A percentile compares a stretch with the other conserved stretches of the same genome.
Evolutionary conservation across 2,797 vertebrate genomes (phyloP).

Genomic region (Glossophaga mutica): DNA sequence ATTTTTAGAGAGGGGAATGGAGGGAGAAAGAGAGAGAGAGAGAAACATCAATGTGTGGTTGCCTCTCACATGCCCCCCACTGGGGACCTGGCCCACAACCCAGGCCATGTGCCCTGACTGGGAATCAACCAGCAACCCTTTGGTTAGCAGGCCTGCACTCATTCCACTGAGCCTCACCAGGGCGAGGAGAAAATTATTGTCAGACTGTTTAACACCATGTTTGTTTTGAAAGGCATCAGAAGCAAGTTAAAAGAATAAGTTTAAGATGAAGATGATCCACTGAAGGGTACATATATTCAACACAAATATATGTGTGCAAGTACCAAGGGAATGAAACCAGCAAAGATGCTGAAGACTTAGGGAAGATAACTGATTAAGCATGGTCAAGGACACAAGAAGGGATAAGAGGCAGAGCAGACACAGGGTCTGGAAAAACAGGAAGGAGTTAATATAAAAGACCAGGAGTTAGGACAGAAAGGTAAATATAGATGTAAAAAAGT

Average conservation of each 20-base stretch:
- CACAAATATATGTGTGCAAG: neutral
- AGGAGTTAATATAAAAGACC: neutral
- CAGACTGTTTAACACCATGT: neutral
- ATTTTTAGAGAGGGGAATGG: too few species aligned
- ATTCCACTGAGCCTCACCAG: too few species aligned
- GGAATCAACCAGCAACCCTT: too few species aligned
- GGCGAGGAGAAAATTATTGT: neutral
- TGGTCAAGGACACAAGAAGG: neutral
- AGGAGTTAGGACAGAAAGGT: neutral
- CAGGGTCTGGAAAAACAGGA: neutral
- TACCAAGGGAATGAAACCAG: neutral
- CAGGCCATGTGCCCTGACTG: too few species aligned
- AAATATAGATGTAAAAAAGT: neutral
- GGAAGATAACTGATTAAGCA: neutral
- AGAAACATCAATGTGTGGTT: too few species aligned
- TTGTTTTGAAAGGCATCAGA: neutral
- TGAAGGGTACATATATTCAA: neutral
- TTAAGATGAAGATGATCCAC: neutral
- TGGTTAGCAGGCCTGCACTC: too few species aligned
- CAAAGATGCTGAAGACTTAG: neutral
- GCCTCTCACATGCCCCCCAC: too few species aligned
- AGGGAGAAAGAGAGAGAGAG: too few species aligned
- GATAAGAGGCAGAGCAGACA: neutral
- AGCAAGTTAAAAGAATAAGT: neutral
- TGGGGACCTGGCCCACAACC: too few species aligned